phyloP scores from a whole-genome alignment of 2,797 vertebrate genomes.

The Cynopterus sphinx region DNA sequence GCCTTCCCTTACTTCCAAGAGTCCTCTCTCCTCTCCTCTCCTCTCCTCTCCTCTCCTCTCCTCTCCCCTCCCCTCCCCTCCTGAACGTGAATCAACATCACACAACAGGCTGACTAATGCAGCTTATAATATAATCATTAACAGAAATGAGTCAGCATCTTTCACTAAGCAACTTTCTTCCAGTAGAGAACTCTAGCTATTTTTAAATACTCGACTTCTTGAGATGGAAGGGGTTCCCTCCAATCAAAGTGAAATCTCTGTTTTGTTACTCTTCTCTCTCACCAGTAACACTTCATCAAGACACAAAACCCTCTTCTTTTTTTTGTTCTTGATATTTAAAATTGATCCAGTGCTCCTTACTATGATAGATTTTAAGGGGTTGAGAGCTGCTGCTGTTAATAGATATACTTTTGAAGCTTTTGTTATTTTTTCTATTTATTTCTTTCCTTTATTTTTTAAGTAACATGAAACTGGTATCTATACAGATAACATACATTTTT shows the following conservation, averaged over 20 bases:
- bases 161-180: background rate
- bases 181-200: background rate
- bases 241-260: background rate
- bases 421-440: background rate
- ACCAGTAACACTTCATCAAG: background rate
- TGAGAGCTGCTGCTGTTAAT: background rate
- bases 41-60: background rate
- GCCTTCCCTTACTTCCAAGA: background rate
- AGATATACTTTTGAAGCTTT: background rate
- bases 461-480: background rate
- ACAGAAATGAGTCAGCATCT: constrained; percentile 11
- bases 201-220: background rate
- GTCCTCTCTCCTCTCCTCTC: background rate
- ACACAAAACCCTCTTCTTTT: background rate
- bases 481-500: background rate
- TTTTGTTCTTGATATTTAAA: background rate
- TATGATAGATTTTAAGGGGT: background rate
- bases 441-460: background rate
- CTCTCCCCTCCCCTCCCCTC: no score
- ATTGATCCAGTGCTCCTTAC: background rate
- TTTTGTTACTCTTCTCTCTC: background rate
- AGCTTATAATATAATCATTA: background rate
- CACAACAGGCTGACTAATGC: background rate
- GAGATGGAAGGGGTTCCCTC: fast-evolving
- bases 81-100: background rate